Conservation (phyloP, 2,797 vertebrate species). For the Lacerta viridis region DNA sequence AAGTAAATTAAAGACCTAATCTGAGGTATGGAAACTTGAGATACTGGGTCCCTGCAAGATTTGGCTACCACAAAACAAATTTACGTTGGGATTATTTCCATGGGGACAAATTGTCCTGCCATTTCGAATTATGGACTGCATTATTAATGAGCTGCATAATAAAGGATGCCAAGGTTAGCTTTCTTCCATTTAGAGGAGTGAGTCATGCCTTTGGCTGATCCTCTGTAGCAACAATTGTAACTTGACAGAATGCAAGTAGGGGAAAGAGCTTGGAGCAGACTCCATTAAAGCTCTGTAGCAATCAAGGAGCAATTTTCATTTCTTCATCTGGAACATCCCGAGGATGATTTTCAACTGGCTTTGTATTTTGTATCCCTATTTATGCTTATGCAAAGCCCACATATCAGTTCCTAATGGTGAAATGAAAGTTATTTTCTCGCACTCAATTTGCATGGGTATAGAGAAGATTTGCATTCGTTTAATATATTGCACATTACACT, state of each 20-base stretch:
- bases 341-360: slow-evolving; percentile 3
- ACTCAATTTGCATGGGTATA: background rate
- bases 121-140: background rate
- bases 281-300: slow-evolving; percentile 13
- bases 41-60: background rate
- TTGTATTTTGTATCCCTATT: slow-evolving; percentile 7
- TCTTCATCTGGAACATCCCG: slow-evolving; percentile 18
- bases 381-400: background rate
- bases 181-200: slow-evolving; percentile 8
- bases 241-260: background rate
- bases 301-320: slow-evolving; percentile 28
- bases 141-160: slow-evolving; percentile 26
- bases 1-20: slow-evolving; percentile 12
- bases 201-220: slow-evolving; percentile 27
- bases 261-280: background rate
- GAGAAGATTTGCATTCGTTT: background rate
- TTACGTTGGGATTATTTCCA: background rate
- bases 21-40: slow-evolving; percentile 17
- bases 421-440: background rate
- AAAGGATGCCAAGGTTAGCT: background rate
- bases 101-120: slow-evolving; percentile 6
- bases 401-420: background rate
- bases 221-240: slow-evolving; percentile 3
- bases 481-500: background rate
- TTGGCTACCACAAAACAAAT: background rate